Evolutionary conservation across 2,888 invertebrate genomes (phyloP).

Genomic region (Entomobrya multifasciata): DNA sequence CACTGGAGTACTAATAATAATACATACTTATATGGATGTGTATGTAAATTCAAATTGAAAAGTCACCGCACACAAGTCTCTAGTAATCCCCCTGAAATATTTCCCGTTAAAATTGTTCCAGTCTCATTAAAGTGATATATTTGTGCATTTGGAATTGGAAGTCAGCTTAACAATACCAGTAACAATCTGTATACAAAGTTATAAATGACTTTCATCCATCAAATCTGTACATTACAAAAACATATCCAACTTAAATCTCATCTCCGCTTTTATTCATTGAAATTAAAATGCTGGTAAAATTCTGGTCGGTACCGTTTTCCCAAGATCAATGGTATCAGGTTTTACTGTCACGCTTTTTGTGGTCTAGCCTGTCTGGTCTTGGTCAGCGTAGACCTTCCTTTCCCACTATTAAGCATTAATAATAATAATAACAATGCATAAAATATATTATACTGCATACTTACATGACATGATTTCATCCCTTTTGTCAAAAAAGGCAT

Average conservation of each 20-base stretch:
- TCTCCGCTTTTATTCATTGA: background rate
- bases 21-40: background rate
- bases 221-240: background rate
- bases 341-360: conserved; percentile 69
- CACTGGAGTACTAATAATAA: background rate
- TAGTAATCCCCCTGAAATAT: conserved; percentile 30
- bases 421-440: background rate
- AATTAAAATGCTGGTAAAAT: conserved; percentile 16
- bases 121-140: conserved; percentile 56
- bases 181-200: background rate
- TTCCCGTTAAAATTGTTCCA: conserved; percentile 33
- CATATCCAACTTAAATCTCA: background rate
- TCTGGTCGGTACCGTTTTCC: conserved; percentile 16
- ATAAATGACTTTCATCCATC: background rate
- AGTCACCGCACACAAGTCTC: background rate
- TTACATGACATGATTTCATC: too few relatives aligned
- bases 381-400: too few relatives aligned
- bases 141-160: too few relatives aligned
- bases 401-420: too few relatives aligned
- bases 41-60: conserved; percentile 10
- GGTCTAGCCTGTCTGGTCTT: too few relatives aligned
- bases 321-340: conserved; percentile 65
- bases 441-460: background rate
- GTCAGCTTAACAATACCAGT: background rate
- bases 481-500: too few relatives aligned